Base-by-base conservation (phyloP, 2,113 vertebrate species). In the Suncus etruscus region DNA sequence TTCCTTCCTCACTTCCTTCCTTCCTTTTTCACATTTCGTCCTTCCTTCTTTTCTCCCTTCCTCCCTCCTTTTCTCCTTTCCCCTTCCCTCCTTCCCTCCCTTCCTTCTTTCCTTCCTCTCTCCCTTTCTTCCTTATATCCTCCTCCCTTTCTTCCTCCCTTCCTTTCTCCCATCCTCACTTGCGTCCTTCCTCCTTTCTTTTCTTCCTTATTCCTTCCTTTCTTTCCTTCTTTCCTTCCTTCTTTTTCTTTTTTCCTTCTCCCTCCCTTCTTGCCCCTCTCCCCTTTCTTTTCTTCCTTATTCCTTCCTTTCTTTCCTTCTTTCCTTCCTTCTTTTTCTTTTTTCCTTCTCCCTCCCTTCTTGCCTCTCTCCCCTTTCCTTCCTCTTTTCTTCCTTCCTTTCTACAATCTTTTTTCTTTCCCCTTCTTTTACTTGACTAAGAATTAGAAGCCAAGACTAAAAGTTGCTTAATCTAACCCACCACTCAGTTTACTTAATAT, bases 401-500 rank as follows among this genome's bases (percentile, higher is more conserved):
- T 3, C 20, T n/a, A n/a, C 3, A 2, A 24, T 74, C 39, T 39
- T 39, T 39, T 39, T 39, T 39, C 39, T 39, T 39, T 39, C 39
- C 32, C 54, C 14, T 51, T 11, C 48, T 12, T 78, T 50, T 39
- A 86, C 54, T 10, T 95, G 11, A 86, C 50, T 15, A 54, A 69
- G 51, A 85, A 95, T 94, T 83, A 0, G 0, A 97, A 89, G 58
- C 93, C 96, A 97, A 96, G 78, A 75, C 72, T 79, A 50, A 86
- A 96, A 95, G 25, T 72, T 77, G 6, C 16, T 24, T n/a, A 70
- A 68, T 94, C 94, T 95, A 96, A 96, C 94, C 94, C 91, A 88
- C 87, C 86, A 95, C 51, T 86, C 90, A 83, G 68, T 95, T 95
- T 97, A 58, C 27, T 68, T 39, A 39, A 39, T 39, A 39, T 39